Evolutionary conservation across 2,797 vertebrate species (phyloP).

Genomic region (Hephaestus fuliginosus): DNA sequence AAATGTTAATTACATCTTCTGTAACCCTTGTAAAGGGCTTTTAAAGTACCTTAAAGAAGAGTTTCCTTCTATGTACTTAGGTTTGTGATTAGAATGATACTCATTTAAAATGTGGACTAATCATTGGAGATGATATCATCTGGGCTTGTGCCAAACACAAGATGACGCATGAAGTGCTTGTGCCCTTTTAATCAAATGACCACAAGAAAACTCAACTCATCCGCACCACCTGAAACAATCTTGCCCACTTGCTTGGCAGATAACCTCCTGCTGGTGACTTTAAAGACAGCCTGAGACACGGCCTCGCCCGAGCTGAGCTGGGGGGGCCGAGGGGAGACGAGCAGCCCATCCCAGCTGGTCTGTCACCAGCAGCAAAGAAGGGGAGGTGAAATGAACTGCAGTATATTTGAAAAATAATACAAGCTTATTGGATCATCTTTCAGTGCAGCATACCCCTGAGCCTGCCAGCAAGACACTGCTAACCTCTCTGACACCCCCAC

Average conservation of each 20-base stretch:
- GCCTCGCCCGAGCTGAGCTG: neutral
- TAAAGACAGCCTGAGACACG: neutral
- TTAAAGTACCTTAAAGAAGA: neutral
- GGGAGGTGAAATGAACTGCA: no score
- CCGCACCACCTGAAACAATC: neutral
- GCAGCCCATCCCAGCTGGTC: no score
- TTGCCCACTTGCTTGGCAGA: neutral
- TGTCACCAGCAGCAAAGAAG: no score
- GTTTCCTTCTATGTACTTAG: neutral
- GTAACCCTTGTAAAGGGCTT: neutral
- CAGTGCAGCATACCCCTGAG: neutral
- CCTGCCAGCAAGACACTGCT: constrained; percentile 14
- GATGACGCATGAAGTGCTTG: neutral
- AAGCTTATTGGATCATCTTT: neutral
- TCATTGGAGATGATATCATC: neutral
- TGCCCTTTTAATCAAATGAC: no score
- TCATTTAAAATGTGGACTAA: neutral
- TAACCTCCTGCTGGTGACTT: neutral
- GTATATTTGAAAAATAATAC: neutral
- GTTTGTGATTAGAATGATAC: neutral
- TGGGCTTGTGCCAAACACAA: neutral
- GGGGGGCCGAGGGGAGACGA: no score
- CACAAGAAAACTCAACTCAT: neutral
- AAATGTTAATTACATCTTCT: neutral
- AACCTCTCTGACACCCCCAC: constrained; percentile 28